Conservation (phyloP, 2,113 vertebrate genomes). For the Setophaga coronata region DNA sequence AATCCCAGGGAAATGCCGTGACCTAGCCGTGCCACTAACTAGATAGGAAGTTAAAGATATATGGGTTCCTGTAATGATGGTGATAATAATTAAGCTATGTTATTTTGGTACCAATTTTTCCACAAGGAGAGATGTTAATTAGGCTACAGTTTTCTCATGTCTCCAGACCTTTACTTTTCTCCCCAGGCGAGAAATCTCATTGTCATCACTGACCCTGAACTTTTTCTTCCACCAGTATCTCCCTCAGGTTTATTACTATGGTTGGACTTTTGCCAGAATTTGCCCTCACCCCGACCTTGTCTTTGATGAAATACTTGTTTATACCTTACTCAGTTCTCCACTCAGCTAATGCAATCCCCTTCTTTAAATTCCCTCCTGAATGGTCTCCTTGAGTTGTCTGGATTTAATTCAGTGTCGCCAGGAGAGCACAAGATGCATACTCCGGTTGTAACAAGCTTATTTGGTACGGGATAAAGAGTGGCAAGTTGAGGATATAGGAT, state of each 20-base stretch:
- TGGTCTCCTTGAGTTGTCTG: conserved; percentile 4
- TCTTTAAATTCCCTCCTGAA: conserved; percentile 17
- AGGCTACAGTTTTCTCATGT: neutral
- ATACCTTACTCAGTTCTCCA: neutral
- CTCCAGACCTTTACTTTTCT: conserved; percentile 6
- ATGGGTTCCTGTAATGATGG: neutral
- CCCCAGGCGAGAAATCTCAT: neutral
- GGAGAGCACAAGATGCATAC: neutral
- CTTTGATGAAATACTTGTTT: conserved; percentile 57
- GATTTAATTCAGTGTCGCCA: conserved; percentile 20
- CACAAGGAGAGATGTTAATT: conserved; percentile 9
- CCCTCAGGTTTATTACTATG: neutral
- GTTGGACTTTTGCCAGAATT: conserved; percentile 35
- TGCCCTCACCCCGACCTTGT: conserved; percentile 24
- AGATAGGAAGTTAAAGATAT: neutral
- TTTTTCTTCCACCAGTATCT: conserved; percentile 4
- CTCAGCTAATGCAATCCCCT: neutral
- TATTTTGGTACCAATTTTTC: conserved; percentile 7
- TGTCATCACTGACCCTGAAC: conserved; percentile 40
- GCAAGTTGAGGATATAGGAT: neutral
- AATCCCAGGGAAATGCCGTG: accelerated
- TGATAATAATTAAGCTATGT: conserved; percentile 8
- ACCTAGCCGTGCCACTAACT: accelerated
- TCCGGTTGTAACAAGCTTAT: neutral
- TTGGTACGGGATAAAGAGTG: neutral